Base-by-base conservation (phyloP, 1,140 invertebrate species). In the Neodiprion virginianus region DNA sequence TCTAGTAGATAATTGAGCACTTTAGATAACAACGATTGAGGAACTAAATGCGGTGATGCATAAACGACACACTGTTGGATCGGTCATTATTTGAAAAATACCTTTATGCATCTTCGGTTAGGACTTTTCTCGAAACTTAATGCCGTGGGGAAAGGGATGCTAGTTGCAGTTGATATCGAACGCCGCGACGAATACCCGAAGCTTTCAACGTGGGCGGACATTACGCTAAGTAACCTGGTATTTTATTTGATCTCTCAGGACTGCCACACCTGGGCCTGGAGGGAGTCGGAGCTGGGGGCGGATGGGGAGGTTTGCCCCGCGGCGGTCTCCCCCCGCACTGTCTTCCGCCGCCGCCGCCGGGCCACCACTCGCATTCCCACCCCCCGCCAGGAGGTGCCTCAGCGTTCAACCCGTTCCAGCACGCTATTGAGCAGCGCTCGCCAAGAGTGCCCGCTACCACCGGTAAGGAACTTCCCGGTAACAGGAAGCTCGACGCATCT, bases 391-490 rank as follows among this genome's bases (percentile, higher is more conserved):
- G 85, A 77, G 79, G 76, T 53, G 83, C 84, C 48, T 88, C 87
- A 67, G 87, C 87, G 71, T 89, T 89, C 78, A 89, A 89, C 75
- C 87, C 86, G 68, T 89, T 89, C 77, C 86, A 89, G 74, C 86
- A 88, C 40, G 82, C 83, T 28, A 86, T 88, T 71, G 87, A 88
- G 69, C 86, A 87, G 73, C 84, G 87, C 80, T 88, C 86, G 49
- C 87, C 87, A 53, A 84, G 86, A 76, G 61, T 88, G 40, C 79
- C 86, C 66, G 77, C 81, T 69, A 69, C 14, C 70, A 78, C 78
- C 67, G 86, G 86, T 89, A 81, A 79, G 77, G 28, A 61, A 78
- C 28, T 28, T 61, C 53, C 8, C 28, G 28, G 28, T 40, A 40
- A 40, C 28, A 40, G 28, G 28, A 40, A 40, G 1, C 28, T 40